A percentile compares a stretch with the other conserved stretches of the same genome.
These are phyloP conservation scores for Apodemia zela DNA, from an alignment of 2,888 invertebrate species.

Conservation along the genomic window DNA sequence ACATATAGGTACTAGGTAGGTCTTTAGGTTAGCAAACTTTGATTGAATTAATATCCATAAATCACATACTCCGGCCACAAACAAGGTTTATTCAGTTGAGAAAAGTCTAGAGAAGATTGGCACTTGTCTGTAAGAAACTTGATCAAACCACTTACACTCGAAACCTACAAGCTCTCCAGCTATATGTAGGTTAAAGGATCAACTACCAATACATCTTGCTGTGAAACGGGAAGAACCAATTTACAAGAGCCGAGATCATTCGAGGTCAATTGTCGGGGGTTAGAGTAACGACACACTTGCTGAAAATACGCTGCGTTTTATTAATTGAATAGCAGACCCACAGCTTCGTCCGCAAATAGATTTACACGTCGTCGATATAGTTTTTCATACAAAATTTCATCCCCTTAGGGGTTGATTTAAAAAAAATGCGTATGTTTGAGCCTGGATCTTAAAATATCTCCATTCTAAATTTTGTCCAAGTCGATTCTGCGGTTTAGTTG, in stretches of 20 bases:
- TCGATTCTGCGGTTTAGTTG: too few species aligned
- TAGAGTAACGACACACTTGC: background rate
- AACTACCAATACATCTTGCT: constrained; percentile 48
- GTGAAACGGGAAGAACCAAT: constrained; percentile 54
- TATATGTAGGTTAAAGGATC: constrained; percentile 58
- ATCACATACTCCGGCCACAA: background rate
- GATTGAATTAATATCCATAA: too few species aligned
- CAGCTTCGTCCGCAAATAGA: too few species aligned
- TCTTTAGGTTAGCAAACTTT: too few species aligned
- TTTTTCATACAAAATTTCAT: too few species aligned
- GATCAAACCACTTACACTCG: constrained; percentile 14
- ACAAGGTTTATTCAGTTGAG: background rate
- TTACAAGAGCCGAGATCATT: constrained; percentile 42
- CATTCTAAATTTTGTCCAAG: too few species aligned
- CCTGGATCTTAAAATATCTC: too few species aligned
- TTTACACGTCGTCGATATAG: too few species aligned
- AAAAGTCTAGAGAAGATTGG: background rate
- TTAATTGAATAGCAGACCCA: too few species aligned
- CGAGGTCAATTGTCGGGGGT: constrained; percentile 49
- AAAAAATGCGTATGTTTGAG: too few species aligned
- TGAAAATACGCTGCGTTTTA: background rate
- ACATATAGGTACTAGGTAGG: too few species aligned
- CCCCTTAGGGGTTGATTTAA: too few species aligned
- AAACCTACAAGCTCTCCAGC: constrained; percentile 23
- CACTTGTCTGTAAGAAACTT: background rate